Evolutionary conservation across 2,888 invertebrate species (phyloP).

Genomic region (Callosobruchus maculatus): DNA sequence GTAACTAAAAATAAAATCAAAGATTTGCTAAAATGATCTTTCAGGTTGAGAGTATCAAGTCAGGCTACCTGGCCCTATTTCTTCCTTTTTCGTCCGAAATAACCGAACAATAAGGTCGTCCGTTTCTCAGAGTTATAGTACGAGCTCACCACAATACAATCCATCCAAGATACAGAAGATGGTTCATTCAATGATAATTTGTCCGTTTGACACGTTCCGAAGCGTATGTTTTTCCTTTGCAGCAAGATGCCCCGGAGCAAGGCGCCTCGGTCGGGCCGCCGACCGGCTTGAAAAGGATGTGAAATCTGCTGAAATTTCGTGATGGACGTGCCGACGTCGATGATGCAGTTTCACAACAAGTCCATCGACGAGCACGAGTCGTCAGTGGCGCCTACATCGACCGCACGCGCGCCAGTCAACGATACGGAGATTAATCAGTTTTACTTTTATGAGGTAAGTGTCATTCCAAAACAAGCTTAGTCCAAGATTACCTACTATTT

Average conservation of each 20-base stretch:
- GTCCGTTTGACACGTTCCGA: background rate
- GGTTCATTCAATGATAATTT: background rate
- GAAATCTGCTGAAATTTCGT: background rate
- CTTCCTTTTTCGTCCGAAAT: too few relatives aligned
- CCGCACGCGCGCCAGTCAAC: background rate
- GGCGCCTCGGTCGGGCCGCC: background rate
- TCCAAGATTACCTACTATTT: too few relatives aligned
- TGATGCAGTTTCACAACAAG: background rate
- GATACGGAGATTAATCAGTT: slow-evolving; percentile 13
- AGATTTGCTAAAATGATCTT: too few relatives aligned
- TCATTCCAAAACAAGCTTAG: background rate
- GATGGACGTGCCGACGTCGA: background rate
- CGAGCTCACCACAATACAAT: background rate
- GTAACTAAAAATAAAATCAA: too few relatives aligned
- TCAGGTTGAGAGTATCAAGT: too few relatives aligned
- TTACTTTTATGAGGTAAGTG: slow-evolving; percentile 20
- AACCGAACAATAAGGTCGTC: background rate
- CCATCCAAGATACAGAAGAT: background rate
- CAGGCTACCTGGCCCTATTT: too few relatives aligned
- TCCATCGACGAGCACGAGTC: background rate
- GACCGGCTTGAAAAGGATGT: background rate
- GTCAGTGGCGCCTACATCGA: slow-evolving; percentile 1
- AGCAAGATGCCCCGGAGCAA: background rate
- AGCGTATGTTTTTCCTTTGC: background rate
- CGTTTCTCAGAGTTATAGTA: background rate